Percentiles rank a stretch among this genome's conserved stretches.
These are phyloP conservation scores for Nudaria mundana DNA, from an alignment of 2,888 invertebrate species.

Conservation along the genomic window DNA sequence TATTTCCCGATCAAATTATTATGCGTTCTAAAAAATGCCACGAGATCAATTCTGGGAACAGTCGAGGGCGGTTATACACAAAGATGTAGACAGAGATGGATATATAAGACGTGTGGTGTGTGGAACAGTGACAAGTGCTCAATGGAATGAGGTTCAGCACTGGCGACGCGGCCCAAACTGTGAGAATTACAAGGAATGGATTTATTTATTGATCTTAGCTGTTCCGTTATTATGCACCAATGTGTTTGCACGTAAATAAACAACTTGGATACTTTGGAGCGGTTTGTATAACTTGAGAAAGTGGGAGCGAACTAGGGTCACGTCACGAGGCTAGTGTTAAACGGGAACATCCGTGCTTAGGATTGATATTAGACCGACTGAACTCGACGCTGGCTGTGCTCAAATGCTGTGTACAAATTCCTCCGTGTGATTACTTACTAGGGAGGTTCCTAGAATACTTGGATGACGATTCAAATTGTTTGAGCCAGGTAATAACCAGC, in stretches of 20 bases:
- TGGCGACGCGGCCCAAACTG: constrained; percentile 60
- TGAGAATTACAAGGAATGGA: constrained; percentile 78
- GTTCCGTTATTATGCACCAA: constrained; percentile 65
- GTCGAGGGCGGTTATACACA: constrained; percentile 73
- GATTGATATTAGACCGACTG: too few species aligned
- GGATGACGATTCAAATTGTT: too few species aligned
- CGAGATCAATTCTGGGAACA: constrained; percentile 72
- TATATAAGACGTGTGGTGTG: constrained; percentile 27
- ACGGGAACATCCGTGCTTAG: constrained; percentile 41
- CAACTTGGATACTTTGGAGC: constrained; percentile 39
- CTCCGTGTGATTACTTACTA: too few species aligned
- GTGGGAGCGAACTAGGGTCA: constrained; percentile 29
- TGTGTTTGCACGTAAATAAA: constrained; percentile 60
- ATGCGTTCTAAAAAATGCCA: constrained; percentile 76
- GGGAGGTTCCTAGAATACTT: too few species aligned
- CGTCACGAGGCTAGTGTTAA: constrained; percentile 43
- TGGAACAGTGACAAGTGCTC: constrained; percentile 52
- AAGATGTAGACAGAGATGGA: constrained; percentile 55
- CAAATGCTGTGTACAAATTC: too few species aligned
- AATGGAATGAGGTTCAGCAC: constrained; percentile 74
- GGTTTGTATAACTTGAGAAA: constrained; percentile 40
- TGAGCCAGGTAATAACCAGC: too few species aligned
- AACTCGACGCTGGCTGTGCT: too few species aligned
- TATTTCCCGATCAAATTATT: constrained; percentile 81
- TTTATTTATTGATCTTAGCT: constrained; percentile 75